phyloP scores from a whole-genome alignment of 2,888 invertebrate species.

The Sthenelais limicola region DNA sequence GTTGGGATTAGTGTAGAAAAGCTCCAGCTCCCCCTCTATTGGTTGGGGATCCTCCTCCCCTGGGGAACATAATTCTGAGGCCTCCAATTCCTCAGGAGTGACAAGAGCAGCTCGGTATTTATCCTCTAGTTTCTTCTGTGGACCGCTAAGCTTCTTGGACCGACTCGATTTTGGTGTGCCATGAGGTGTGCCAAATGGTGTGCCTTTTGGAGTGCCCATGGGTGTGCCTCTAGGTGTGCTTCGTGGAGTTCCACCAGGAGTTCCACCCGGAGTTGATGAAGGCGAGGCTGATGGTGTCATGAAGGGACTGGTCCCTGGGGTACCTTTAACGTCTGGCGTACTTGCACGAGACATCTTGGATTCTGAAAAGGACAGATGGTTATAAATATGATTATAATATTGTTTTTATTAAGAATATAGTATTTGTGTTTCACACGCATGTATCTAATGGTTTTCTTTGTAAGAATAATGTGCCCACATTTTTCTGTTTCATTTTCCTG shows the following conservation, averaged over 20 bases:
- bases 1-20: slow-evolving; percentile 26
- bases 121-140: neutral
- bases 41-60: slow-evolving; percentile 4
- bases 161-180: slow-evolving; percentile 6
- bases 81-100: slow-evolving; percentile 4
- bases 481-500: no score
- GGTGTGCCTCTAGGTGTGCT: slow-evolving; percentile 17
- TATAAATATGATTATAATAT: no score
- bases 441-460: no score
- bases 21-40: slow-evolving; percentile 16
- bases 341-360: slow-evolving; percentile 23
- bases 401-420: no score
- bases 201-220: neutral
- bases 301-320: neutral
- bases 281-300: neutral
- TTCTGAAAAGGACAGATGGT: no score
- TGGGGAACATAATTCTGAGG: slow-evolving; percentile 4
- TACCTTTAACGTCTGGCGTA: slow-evolving; percentile 5
- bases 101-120: neutral
- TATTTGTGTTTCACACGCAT: no score
- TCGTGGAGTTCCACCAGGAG: neutral
- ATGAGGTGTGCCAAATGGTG: slow-evolving; percentile 23
- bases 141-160: slow-evolving; percentile 10
- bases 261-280: neutral
- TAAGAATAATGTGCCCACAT: no score